Conservation (phyloP, 2,797 vertebrate species). For the Acanthurus tractus region DNA sequence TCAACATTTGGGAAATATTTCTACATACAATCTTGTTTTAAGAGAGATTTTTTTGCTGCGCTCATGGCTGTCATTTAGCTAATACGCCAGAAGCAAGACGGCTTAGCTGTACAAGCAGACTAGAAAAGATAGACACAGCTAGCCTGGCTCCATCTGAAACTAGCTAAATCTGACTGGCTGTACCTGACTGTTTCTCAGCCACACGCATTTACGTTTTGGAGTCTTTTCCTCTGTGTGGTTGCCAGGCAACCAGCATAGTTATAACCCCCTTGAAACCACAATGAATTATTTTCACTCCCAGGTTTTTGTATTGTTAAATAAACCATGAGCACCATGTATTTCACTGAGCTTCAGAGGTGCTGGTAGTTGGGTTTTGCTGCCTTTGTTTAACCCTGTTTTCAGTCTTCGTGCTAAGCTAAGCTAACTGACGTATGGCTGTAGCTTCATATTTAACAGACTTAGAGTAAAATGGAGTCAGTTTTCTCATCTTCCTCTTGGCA, state of each 20-base stretch:
- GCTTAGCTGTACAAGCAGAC: neutral
- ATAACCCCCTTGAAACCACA: neutral
- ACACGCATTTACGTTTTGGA: neutral
- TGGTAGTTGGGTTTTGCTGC: neutral
- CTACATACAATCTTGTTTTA: too few species aligned
- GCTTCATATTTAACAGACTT: constrained; percentile 9
- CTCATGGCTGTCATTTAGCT: neutral
- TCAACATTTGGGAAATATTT: neutral
- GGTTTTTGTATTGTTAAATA: neutral
- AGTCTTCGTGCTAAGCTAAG: constrained; percentile 1
- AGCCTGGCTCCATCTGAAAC: neutral
- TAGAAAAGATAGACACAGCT: neutral
- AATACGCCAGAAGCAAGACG: neutral
- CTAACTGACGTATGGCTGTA: neutral
- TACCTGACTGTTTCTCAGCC: neutral
- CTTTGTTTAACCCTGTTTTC: neutral
- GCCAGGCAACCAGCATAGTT: neutral
- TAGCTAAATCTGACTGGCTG: neutral
- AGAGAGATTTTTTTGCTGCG: too few species aligned
- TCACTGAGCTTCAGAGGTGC: neutral
- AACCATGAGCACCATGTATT: neutral
- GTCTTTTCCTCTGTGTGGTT: neutral
- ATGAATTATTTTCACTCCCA: neutral
- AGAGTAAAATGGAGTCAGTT: neutral
- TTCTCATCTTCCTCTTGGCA: constrained; percentile 12